Evolutionary conservation across 2,888 invertebrate species (phyloP).

Genomic region (Chymomyza fuscimana): DNA sequence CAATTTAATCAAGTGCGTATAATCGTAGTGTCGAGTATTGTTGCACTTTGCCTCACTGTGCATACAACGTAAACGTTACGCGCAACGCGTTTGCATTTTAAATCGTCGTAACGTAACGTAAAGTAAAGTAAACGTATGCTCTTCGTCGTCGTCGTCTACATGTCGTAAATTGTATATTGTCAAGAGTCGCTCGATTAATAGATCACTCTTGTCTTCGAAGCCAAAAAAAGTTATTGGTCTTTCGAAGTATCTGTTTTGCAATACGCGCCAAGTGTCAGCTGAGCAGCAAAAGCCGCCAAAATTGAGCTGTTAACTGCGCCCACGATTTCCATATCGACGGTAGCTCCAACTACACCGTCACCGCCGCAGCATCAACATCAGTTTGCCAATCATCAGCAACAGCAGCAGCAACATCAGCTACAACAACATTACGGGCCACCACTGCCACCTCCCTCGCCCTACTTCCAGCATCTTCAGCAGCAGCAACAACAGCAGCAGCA

Average conservation of each 20-base stretch:
- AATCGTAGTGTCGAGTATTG: constrained; percentile 1
- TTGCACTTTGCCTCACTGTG: neutral
- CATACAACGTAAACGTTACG: neutral
- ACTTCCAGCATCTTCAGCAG: constrained; percentile 54
- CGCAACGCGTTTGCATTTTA: constrained; percentile 4
- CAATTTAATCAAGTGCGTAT: constrained; percentile 3
- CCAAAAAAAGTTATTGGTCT: neutral
- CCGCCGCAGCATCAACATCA: constrained; percentile 64
- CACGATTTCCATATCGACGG: constrained; percentile 78
- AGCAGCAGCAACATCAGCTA: constrained; percentile 70
- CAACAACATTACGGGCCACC: constrained; percentile 41
- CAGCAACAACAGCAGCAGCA: constrained; percentile 49
- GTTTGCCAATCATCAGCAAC: constrained; percentile 77
- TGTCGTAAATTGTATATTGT: neutral
- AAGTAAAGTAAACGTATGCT: neutral
- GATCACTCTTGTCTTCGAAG: neutral
- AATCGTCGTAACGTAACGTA: neutral
- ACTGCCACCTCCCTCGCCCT: constrained; percentile 41
- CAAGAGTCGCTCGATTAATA: neutral
- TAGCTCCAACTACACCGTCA: constrained; percentile 67
- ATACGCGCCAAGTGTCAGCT: constrained; percentile 68
- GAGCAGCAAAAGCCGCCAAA: constrained; percentile 76
- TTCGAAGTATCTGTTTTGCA: constrained; percentile 45
- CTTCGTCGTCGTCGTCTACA: neutral
- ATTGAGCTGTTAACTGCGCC: constrained; percentile 80